Evolutionary conservation across 2,797 vertebrate species (phyloP), one percentile per base, ranked within the genome.

Genomic region (Esox masquinongy): DNA sequence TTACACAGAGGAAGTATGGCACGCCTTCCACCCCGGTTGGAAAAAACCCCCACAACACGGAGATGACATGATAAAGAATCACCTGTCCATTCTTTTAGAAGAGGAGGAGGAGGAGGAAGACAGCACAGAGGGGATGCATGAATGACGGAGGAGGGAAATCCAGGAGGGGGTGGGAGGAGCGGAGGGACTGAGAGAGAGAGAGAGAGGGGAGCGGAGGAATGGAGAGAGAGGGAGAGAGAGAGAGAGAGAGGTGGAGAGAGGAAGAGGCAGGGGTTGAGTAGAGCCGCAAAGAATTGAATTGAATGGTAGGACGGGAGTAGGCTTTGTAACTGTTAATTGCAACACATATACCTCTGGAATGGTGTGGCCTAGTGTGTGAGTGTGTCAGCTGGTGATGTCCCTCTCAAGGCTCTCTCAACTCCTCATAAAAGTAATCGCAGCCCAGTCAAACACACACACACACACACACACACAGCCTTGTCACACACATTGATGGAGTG

Each of bases 331-430:
- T 79, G 85, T 87, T 93, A 92, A 94, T 90, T 91, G 85, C 82
- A 74, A 80, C 74, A 68, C 66, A 43, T 43, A 71, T 34, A 36
- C 59, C 39, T 73, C 74, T 72, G 72, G 72, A 69, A 76, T 51
- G 61, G 68, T 49, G 24, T 26, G 61, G 24, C 73, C 26, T n/a
- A 31, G 61, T 67, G 61, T 56, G 61, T 77, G 83, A 69, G 81
- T 86, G 86, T 79, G 83, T 88, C 90, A 92, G 90, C 90, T 91
- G 89, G 88, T 82, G 76, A 74, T 80, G 79, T 85, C 84, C 82
- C 83, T 87, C 86, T 88, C 85, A 84, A 87, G 85, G 88, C 82
- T 89, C 85, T 88, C 89, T 91, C 84, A 88, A 86, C 82, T 77
- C 83, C 73, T 89, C 83, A 85, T 91, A 89, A 90, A 91, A 89